Evolutionary conservation across 2,797 vertebrate species (phyloP), one percentile per base, ranked within the genome.

Genomic region (Varecia variegata): DNA sequence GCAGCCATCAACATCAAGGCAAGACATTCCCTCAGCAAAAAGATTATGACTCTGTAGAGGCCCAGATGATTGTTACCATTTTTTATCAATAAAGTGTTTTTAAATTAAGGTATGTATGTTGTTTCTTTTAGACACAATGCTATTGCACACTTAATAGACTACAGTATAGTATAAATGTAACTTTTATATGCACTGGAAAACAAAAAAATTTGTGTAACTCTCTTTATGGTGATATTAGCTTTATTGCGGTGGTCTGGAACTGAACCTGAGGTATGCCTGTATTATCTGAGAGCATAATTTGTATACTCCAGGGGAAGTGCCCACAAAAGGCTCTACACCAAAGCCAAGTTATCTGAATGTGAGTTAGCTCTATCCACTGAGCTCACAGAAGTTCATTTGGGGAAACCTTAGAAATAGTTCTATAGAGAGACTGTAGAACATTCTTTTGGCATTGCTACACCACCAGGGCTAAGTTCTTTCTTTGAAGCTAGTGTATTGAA

Each of bases 401-500:
- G 67, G 96, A 38, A 96, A 95, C 65, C 35, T 71, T 88, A 87
- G 88, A 96, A 97, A 79, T 18, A 84, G 60, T 94, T 98, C 81
- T n/a, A 12, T 56, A 96, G 97, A 90, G 94, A 95, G 88, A 56
- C 82, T 52, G 70, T 84, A 90, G 38, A 96, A 32, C 92, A 94
- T 96, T 95, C 62, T 96, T 98, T 90, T 91, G 84, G 97, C 93
- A 20, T 96, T 88, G 4, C 89, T 89, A 95, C 45, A 90, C 73
- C 43, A 87, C 74, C 89, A 47, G 80, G 68, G 70, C 10, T 83
- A 77, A 97, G 95, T 87, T 60, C 92, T 97, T 93, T 84, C 94
- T 97, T 97, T 97, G 97, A 98, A 98, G 96, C 88, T 79, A 47
- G 84, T 87, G 81, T 97, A 92, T 96, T 98, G 97, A 97, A 98